Conservation (phyloP, 2,888 invertebrate genomes). For the Watsonalla binaria region DNA sequence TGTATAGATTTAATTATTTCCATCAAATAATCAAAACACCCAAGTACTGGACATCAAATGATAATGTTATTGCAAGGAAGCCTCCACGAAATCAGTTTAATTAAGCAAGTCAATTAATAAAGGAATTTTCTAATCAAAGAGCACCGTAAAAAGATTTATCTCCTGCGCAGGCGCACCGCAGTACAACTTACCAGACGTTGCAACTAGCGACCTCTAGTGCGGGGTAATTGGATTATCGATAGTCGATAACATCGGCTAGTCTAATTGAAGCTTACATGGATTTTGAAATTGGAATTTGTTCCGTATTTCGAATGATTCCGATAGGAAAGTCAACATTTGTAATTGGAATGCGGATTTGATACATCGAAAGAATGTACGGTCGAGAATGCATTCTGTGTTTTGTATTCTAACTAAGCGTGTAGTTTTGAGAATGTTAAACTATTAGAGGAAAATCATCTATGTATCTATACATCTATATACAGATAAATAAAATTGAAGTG, state of each 20-base stretch:
- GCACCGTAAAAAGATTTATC: conserved; percentile 73
- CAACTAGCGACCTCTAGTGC: conserved; percentile 48
- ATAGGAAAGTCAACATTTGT: not conserved
- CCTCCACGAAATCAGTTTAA: conserved; percentile 47
- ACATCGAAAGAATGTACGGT: too few species aligned
- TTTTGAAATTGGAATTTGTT: not conserved
- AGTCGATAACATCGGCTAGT: conserved; percentile 30
- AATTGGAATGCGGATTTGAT: too few species aligned
- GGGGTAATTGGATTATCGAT: conserved; percentile 52
- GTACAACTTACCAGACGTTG: conserved; percentile 21
- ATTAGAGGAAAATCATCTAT: too few species aligned
- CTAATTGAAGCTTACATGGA: conserved; percentile 4
- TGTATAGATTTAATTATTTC: not conserved
- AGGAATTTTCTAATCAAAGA: conserved; percentile 74
- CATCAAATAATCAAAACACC: conserved; percentile 2
- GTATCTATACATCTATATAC: too few species aligned
- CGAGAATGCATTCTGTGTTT: too few species aligned
- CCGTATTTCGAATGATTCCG: not conserved
- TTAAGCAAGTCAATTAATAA: conserved; percentile 66
- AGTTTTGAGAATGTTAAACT: too few species aligned
- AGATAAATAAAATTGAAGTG: too few species aligned
- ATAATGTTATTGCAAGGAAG: conserved; percentile 27
- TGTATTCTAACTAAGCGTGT: too few species aligned
- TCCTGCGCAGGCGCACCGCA: conserved; percentile 32
- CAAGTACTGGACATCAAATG: conserved; percentile 5